Base-by-base conservation (phyloP, 2,797 vertebrate species). In the Bradypus variegatus region DNA sequence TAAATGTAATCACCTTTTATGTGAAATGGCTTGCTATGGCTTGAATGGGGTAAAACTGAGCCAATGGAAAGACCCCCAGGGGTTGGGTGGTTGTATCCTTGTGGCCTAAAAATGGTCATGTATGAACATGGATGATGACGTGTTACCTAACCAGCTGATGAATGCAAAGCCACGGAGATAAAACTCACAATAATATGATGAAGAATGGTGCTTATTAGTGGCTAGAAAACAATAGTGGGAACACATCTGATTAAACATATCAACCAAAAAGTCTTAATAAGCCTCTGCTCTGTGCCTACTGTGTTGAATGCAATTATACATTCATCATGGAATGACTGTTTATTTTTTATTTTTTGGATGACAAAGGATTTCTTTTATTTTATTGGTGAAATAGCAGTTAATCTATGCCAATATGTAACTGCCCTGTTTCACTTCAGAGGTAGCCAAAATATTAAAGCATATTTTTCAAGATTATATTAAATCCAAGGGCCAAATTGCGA, bases 21-120 rank as follows among this genome's bases (percentile, higher is more conserved):
- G 67, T 60, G n/a, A 50, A 50, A 50, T 50, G 50, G 50, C 81
- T 72, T 85, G 18, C n/a, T 77, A 9, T 65, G 38, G 80, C 8
- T 53, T 89, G 85, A 87, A 93, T 88, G 31, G 36, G 38, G 25
- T n/a, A 65, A 86, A 94, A 55, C 27, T 29, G 11, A 94, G 27
- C n/a, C n/a, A 88, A 53, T 29, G 38, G 19, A 65, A 58, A 80
- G 58, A 88, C 3, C 14, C 6, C 70, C n/a, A 45, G 50, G 45
- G 62, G 12, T 38, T 72, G 14, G 86, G 77, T 58, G 16, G 12
- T 18, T 70, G 0, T 77, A 65, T 41, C 25, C 23, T 70, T 38
- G 11, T 36, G 69, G 7, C 45, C 76, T 27, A 69, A 60, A 36
- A 90, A 69, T 31, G 8, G 3, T 18, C 29, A 55, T 45, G 13